Base-by-base conservation (phyloP, 2,113 vertebrate genomes). In the Pelecanus crispus region DNA sequence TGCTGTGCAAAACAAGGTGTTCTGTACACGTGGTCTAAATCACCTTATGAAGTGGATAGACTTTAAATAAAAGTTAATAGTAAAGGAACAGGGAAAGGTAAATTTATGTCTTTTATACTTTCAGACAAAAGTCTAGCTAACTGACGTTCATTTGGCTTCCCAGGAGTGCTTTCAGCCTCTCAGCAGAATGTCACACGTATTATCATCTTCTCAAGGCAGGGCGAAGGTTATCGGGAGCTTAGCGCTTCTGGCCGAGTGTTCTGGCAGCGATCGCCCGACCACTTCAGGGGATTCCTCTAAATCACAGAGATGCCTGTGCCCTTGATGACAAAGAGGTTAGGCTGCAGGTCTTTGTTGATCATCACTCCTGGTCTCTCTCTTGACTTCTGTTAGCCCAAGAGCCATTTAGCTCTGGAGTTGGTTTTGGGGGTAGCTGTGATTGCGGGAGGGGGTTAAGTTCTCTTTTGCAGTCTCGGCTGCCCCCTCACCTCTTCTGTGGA, bases 221-320 rank as follows among this genome's bases (percentile, higher is more conserved):
- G 52, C 9, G 13, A 85, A 89, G 93, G 93, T 95, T 97, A 95
- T 95, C 84, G 0, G n/a, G 13, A 28, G 32, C 81, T 65, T 61
- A 9, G 86, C 18, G 7, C 91, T 63, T 38, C 25, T 58, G 86
- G 18, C 72, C 36, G 77, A 81, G 94, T 36, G 73, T 44, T 89
- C 86, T 92, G 96, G 83, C 86, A 85, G 59, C 2, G 0, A 83
- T 62, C 0, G 4, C 74, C 40, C 40, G 9, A 2, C 75, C 50
- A 4, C 40, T 40, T 8, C 42, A 6, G 85, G 55, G 63, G 18
- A 53, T 84, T 95, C 52, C 61, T 50, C 89, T 81, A 20, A 74
- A 16, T 44, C 81, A 59, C 93, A 85, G 9, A 34, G 52, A 72
- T 91, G 17, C 83, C 49, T 19, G 32, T 86, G 93, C 49, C 61